Percentiles rank a stretch among this genome's conserved stretches.
Conservation (phyloP, 2,888 invertebrate species). For the Esperia sulphurella region DNA sequence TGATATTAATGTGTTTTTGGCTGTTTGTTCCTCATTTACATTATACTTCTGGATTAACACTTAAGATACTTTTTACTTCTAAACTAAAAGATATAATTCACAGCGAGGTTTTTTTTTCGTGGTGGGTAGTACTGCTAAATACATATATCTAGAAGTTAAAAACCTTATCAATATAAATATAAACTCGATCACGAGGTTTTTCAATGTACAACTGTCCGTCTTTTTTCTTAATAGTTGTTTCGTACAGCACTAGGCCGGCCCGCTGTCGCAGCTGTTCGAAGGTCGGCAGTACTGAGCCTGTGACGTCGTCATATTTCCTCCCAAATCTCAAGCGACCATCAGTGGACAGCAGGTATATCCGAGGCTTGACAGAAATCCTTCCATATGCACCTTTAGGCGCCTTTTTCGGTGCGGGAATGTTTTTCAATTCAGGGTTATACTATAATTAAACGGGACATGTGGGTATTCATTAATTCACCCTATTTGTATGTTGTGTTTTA, state of each 20-base stretch:
- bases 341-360: not conserved
- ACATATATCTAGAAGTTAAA: too few species aligned
- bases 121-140: too few species aligned
- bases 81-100: too few species aligned
- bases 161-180: constrained; percentile 82
- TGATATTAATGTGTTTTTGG: too few species aligned
- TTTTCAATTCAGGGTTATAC: not conserved
- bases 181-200: constrained; percentile 83
- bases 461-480: too few species aligned
- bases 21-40: too few species aligned
- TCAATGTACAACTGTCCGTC: constrained; percentile 67
- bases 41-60: too few species aligned
- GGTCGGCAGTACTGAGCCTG: constrained; percentile 1
- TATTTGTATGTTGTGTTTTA: too few species aligned
- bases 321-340: not conserved
- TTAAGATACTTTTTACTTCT: too few species aligned
- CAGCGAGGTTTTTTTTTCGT: too few species aligned
- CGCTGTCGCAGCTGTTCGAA: constrained; percentile 4
- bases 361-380: not conserved
- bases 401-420: not conserved
- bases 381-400: constrained; percentile 4
- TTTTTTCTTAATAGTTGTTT: constrained; percentile 59
- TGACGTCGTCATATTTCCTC: not conserved
- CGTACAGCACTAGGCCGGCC: constrained; percentile 62
- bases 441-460: too few species aligned